Conservation (phyloP, 2,888 invertebrate species). For the Conomelus anceps region DNA sequence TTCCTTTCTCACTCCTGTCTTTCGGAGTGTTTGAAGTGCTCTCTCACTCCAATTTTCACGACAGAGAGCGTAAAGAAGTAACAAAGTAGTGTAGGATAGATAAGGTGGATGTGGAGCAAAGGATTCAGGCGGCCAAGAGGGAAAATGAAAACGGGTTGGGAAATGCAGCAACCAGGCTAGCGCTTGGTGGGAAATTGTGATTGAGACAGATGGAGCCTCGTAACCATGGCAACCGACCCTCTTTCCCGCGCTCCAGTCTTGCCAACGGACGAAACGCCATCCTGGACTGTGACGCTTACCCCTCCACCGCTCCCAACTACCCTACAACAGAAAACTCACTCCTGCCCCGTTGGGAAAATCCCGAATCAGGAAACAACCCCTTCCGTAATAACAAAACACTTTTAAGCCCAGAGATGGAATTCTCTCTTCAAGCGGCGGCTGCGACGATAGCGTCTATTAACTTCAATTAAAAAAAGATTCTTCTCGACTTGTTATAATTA, state of each 20-base stretch:
- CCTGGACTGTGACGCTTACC: not conserved
- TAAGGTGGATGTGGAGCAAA: not conserved
- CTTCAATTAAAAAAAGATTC: not conserved
- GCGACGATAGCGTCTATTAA: not conserved
- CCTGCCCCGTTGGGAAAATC: not conserved
- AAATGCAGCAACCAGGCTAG: not conserved
- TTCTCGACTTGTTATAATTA: not conserved
- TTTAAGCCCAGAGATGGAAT: conserved; percentile 11
- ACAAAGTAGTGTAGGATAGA: not conserved
- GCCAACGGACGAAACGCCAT: not conserved
- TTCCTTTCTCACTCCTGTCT: not conserved
- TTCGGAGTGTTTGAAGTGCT: not conserved
- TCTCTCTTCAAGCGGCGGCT: not conserved
- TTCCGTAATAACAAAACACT: conserved; percentile 11
- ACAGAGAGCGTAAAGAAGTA: not conserved
- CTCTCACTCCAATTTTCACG: not conserved
- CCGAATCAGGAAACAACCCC: conserved; percentile 9
- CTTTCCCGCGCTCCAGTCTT: not conserved
- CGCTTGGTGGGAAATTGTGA: not conserved
- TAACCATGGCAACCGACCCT: not conserved
- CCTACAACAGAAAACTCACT: no score
- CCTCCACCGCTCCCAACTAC: not conserved
- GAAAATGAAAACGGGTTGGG: not conserved
- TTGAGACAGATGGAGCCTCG: conserved; percentile 8
- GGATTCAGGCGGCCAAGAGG: no score